phyloP scores from a whole-genome alignment of 2,888 invertebrate genomes.

The Mythimna albipuncta region DNA sequence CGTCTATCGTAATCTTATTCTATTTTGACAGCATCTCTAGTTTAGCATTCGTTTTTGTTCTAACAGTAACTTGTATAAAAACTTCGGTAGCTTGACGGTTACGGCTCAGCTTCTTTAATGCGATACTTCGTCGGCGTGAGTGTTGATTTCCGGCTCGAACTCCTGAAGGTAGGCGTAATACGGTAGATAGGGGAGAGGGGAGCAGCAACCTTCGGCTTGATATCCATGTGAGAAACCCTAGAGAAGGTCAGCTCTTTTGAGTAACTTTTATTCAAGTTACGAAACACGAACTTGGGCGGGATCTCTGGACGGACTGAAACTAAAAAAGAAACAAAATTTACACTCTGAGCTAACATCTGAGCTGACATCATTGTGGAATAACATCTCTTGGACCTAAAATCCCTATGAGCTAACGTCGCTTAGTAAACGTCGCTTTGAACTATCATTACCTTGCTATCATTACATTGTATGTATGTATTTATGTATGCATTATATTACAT shows the following conservation, averaged over 20 bases:
- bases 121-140: neutral
- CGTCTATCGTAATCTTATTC: neutral
- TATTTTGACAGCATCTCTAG: neutral
- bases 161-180: conserved; percentile 24
- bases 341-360: no score
- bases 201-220: conserved; percentile 44
- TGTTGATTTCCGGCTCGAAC: neutral
- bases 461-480: no score
- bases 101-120: neutral
- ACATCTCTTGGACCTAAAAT: no score
- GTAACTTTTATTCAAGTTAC: conserved; percentile 36
- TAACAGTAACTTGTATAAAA: neutral
- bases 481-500: no score
- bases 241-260: conserved; percentile 47
- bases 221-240: conserved; percentile 59
- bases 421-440: no score
- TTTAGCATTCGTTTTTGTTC: neutral
- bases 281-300: conserved; percentile 37
- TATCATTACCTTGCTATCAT: no score
- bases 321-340: neutral
- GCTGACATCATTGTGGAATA: no score
- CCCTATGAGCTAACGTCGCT: no score
- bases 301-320: conserved; percentile 6
- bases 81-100: neutral
- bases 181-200: conserved; percentile 16